These are phyloP conservation scores for Luperina nickerlii DNA, from an alignment of 2,888 invertebrate species.

Conservation along the genomic window DNA sequence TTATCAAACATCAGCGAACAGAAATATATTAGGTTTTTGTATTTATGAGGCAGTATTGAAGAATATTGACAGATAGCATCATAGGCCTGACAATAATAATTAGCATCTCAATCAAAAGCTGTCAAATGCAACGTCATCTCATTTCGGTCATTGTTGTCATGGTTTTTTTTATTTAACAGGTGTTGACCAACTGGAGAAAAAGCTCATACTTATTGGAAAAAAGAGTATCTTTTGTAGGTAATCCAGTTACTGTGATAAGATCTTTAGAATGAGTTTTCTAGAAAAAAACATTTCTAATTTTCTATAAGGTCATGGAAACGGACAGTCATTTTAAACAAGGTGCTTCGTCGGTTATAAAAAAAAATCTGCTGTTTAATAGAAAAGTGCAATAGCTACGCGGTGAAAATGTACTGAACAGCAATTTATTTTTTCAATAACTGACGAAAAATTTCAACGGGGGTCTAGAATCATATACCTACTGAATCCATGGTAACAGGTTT, in stretches of 20 bases:
- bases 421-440: too few species aligned
- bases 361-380: too few species aligned
- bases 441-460: too few species aligned
- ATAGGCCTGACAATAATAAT: not conserved
- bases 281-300: not conserved
- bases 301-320: not conserved
- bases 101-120: not conserved
- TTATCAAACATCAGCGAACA: conserved; percentile 47
- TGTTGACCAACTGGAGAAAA: not conserved
- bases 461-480: too few species aligned
- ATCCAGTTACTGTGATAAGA: not conserved
- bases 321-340: not conserved
- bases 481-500: too few species aligned
- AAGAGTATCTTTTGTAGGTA: not conserved
- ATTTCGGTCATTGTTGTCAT: not conserved
- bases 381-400: too few species aligned
- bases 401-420: too few species aligned
- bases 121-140: not conserved
- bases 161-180: not conserved
- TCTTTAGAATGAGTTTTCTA: not conserved
- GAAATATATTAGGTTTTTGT: conserved; percentile 29
- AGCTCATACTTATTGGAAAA: not conserved
- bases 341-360: too few species aligned
- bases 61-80: not conserved
- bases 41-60: not conserved